Conservation (phyloP, 2,797 vertebrate species). For the Schizopygopsis pylzovi region DNA sequence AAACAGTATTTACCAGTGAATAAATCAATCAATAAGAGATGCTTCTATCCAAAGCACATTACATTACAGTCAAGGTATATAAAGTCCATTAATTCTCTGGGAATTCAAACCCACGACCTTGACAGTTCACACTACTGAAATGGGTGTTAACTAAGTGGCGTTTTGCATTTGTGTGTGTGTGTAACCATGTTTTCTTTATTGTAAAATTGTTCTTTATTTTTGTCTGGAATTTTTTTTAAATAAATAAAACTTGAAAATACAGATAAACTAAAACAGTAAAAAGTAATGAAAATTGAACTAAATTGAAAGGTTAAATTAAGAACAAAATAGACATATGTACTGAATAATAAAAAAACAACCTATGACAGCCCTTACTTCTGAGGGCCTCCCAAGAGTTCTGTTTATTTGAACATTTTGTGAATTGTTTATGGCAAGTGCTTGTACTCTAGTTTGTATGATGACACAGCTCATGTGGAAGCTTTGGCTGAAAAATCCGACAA, state of each 20-base stretch:
- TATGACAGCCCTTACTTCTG: neutral
- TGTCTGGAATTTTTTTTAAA: neutral
- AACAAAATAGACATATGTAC: neutral
- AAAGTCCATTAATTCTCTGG: neutral
- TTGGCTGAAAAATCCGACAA: constrained; percentile 57
- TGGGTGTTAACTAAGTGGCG: neutral
- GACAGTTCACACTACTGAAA: neutral
- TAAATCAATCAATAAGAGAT: neutral
- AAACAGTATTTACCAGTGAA: neutral
- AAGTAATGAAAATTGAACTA: neutral
- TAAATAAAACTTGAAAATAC: neutral
- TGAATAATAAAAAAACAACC: neutral
- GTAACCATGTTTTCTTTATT: neutral
- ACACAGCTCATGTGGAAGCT: constrained; percentile 45
- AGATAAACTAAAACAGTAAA: neutral
- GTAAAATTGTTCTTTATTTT: neutral
- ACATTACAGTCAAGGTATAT: neutral
- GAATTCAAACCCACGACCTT: neutral
- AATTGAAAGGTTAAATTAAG: neutral
- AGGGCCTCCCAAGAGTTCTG: constrained; percentile 37
- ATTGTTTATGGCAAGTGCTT: constrained; percentile 56
- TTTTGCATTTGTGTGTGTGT: neutral
- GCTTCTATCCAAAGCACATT: neutral
- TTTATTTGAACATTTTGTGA: constrained; percentile 61
- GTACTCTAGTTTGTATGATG: constrained; percentile 37